Percentiles rank a stretch among this genome's conserved stretches.
Conservation (phyloP, 2,888 invertebrate species). For the Tholera decimalis region DNA sequence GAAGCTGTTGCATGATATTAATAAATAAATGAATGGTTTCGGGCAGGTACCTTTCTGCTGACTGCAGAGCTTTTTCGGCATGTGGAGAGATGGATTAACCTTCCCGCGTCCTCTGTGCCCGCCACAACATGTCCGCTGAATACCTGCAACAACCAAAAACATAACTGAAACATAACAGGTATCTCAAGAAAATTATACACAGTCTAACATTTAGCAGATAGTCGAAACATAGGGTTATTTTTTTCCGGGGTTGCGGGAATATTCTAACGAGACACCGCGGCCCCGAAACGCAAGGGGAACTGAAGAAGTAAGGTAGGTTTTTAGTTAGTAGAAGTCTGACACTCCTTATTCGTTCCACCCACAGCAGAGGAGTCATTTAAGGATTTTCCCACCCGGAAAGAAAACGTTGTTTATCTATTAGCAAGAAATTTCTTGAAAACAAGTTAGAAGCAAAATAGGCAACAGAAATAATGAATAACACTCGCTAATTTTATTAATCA, state of each 20-base stretch:
- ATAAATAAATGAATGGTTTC: too few species aligned
- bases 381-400: too few species aligned
- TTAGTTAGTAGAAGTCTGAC: too few species aligned
- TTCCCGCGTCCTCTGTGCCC: slow-evolving; percentile 71
- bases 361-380: too few species aligned
- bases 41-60: slow-evolving; percentile 83
- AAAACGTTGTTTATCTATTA: background rate
- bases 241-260: too few species aligned
- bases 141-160: slow-evolving; percentile 73
- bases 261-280: too few species aligned
- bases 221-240: too few species aligned
- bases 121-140: slow-evolving; percentile 75
- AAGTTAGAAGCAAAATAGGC: background rate
- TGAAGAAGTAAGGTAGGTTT: too few species aligned
- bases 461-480: slow-evolving; percentile 6
- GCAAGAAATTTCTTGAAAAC: background rate
- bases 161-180: slow-evolving; percentile 13
- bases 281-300: too few species aligned
- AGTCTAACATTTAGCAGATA: too few species aligned
- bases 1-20: too few species aligned
- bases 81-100: slow-evolving; percentile 84
- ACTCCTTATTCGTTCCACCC: too few species aligned
- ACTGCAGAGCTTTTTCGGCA: slow-evolving; percentile 87
- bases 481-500: slow-evolving; percentile 23
- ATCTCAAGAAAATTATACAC: background rate